Evolutionary conservation across 2,888 invertebrate genomes (phyloP).

Genomic region (Zygaena filipendulae): DNA sequence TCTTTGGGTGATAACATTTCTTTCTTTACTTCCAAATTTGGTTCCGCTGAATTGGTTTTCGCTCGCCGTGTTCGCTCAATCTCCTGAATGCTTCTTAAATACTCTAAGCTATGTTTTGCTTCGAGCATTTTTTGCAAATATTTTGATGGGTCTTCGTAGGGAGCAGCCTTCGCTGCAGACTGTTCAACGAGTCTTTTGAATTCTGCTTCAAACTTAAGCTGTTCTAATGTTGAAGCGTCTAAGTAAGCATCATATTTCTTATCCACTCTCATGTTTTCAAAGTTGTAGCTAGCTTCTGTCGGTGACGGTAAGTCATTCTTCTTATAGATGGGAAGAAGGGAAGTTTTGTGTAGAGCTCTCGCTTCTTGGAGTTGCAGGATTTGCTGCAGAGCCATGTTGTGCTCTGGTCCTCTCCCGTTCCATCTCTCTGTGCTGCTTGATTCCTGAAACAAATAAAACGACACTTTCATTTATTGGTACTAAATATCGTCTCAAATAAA

Average conservation of each 20-base stretch:
- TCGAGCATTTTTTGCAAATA: slow-evolving; percentile 60
- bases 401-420: slow-evolving; percentile 90
- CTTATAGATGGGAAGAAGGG: slow-evolving; percentile 59
- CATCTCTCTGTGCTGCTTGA: slow-evolving; percentile 87
- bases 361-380: slow-evolving; percentile 92
- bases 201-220: slow-evolving; percentile 68
- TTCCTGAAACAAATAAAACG: slow-evolving; percentile 75
- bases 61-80: too few species aligned
- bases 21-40: slow-evolving; percentile 35
- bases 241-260: slow-evolving; percentile 34
- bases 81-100: slow-evolving; percentile 52
- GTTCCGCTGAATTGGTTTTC: too few species aligned
- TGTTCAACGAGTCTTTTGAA: slow-evolving; percentile 68
- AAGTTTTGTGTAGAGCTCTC: slow-evolving; percentile 73
- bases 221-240: slow-evolving; percentile 51
- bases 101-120: slow-evolving; percentile 50
- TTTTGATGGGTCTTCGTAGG: slow-evolving; percentile 46
- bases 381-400: slow-evolving; percentile 91
- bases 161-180: slow-evolving; percentile 57
- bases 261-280: slow-evolving; percentile 27
- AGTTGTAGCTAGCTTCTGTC: slow-evolving; percentile 59
- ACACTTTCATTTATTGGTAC: too few species aligned
- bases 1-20: slow-evolving; percentile 38
- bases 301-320: slow-evolving; percentile 60
- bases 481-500: too few species aligned